Evolutionary conservation across 2,113 vertebrate species (phyloP).

Genomic region (Excalfactoria chinensis): DNA sequence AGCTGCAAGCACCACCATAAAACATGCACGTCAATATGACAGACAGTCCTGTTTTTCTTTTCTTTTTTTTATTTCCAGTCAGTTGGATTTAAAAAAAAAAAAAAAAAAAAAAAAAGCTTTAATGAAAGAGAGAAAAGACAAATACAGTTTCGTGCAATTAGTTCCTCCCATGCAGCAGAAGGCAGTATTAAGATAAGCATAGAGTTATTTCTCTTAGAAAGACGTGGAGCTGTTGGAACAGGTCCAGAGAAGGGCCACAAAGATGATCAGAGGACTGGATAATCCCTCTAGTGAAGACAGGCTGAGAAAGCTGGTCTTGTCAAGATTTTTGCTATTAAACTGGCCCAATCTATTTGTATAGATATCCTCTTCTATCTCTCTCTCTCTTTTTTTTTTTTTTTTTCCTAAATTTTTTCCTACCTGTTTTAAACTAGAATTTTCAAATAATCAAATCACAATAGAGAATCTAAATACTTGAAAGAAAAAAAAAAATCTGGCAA

Average conservation of each 20-base stretch:
- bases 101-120: neutral
- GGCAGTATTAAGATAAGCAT: neutral
- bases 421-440: neutral
- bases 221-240: too few relatives aligned
- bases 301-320: too few relatives aligned
- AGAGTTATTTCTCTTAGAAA: neutral
- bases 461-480: neutral
- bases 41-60: neutral
- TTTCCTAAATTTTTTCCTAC: neutral
- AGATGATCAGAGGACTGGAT: too few relatives aligned
- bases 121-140: neutral
- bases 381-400: too few relatives aligned
- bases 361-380: neutral
- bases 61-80: neutral
- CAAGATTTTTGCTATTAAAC: too few relatives aligned
- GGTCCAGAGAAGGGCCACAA: too few relatives aligned
- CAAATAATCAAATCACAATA: neutral
- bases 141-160: neutral
- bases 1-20: neutral
- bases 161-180: neutral
- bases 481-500: neutral
- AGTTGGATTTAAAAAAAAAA: neutral
- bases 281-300: too few relatives aligned
- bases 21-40: neutral
- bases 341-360: neutral